Evolutionary conservation across 1,140 invertebrate species (phyloP), one percentile per base, ranked within the genome.

Genomic region (Drosophila subpulchrella): DNA sequence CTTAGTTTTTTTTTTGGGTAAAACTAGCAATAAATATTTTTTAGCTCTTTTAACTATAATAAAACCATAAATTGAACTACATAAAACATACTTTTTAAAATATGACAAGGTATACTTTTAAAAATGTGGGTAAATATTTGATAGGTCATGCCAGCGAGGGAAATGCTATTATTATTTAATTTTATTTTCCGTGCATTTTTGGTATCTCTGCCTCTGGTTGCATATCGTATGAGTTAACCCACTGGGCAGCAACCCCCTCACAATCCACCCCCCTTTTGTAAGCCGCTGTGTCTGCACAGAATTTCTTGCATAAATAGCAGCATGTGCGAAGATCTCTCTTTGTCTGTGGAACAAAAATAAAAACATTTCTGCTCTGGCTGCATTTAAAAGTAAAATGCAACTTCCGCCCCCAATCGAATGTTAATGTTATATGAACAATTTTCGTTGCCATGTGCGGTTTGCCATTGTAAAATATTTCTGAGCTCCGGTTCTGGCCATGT

Each of bases 261-360:
- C 20, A 32, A 7, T 8, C 50, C 60, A 17, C 8, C 17, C 41
- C 46, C 38, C 41, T 15, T 58, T 62, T 78, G 79, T 82, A 82
- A 82, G 79, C 75, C 46, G 51, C 75, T 75, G 48, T 78, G 70
- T 82, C 75, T 83, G 80, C 73, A 75, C 75, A 71, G 80, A 83
- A 71, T 84, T 84, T 80, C 76, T 84, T 84, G 81, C 73, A 84
- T 84, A 84, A 84, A 84, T 84, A 84, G 77, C 81, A 84, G 72
- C 81, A 76, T 83, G 75, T 70, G 72, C 58, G 56, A 61, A 76
- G 62, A 57, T 75, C 42, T 41, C 42, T 42, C 50, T 71, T 57
- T 57, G 44, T 60, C 38, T 20, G 47, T 27, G 46, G 42, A 58
- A 71, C 57, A 67, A 46, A 38, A 67, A 71, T 71, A 24, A 66